These are phyloP conservation scores for Cettia cetti DNA, from an alignment of 2,113 vertebrate species.

Conservation along the genomic window DNA sequence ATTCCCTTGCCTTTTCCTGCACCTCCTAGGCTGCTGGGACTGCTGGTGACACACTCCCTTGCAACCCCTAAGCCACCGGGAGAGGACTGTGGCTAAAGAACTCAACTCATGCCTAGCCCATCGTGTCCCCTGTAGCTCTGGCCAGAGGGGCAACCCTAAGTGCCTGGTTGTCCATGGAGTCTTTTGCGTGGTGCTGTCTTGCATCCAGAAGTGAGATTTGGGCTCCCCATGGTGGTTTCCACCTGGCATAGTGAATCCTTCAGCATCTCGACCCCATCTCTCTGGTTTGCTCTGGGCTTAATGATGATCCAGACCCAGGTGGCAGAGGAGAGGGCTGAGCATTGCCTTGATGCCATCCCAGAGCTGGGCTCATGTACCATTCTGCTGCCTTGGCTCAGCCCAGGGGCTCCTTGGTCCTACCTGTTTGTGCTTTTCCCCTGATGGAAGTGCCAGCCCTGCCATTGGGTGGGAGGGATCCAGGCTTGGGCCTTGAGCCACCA, in stretches of 20 bases:
- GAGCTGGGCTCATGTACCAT: rapidly evolving
- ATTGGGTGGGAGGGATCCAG: rapidly evolving
- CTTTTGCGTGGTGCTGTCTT: background rate
- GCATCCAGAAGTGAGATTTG: background rate
- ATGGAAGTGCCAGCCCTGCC: background rate
- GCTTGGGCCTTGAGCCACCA: rapidly evolving
- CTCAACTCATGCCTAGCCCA: rapidly evolving
- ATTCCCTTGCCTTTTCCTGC: background rate
- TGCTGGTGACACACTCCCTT: background rate
- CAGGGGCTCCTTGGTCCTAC: background rate
- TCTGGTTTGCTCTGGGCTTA: background rate
- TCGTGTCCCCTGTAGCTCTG: rapidly evolving
- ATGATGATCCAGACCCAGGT: rapidly evolving
- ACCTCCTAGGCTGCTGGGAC: rapidly evolving
- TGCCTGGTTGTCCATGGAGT: background rate
- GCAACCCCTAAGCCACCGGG: background rate
- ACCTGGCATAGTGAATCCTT: background rate
- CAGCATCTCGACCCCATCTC: background rate
- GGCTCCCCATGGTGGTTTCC: rapidly evolving
- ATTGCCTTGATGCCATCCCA: rapidly evolving
- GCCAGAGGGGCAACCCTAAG: background rate
- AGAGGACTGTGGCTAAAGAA: background rate
- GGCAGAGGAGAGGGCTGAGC: background rate
- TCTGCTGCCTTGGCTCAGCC: rapidly evolving
- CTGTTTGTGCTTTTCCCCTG: rapidly evolving